phyloP scores from a whole-genome alignment of 2,797 vertebrate species.

The Gila robusta region DNA sequence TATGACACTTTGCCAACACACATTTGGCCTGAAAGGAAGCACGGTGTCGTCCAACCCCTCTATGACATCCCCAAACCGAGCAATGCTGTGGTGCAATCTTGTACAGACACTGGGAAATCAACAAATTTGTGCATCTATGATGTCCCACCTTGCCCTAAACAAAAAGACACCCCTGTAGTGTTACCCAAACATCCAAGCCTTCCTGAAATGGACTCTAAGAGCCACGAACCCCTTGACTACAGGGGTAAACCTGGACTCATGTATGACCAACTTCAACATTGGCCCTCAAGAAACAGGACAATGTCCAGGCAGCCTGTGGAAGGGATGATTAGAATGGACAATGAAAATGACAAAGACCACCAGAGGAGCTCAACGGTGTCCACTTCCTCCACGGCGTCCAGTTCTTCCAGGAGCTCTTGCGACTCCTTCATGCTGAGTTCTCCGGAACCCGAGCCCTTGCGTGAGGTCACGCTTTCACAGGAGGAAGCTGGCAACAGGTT shows the following conservation, averaged over 20 bases:
- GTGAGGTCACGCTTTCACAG: constrained; percentile 81
- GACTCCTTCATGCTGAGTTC: constrained; percentile 62
- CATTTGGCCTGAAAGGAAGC: constrained; percentile 18
- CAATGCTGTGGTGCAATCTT: constrained; percentile 9
- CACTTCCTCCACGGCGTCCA: constrained; percentile 82
- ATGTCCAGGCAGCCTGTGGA: constrained; percentile 55
- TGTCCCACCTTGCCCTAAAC: constrained; percentile 57
- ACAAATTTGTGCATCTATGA: constrained; percentile 58
- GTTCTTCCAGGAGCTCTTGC: constrained; percentile 71
- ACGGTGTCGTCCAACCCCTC: constrained; percentile 35
- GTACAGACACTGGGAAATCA: constrained; percentile 47
- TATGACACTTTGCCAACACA: constrained; percentile 68
- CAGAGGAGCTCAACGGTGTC: constrained; percentile 83
- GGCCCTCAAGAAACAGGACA: constrained; percentile 66
- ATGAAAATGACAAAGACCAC: constrained; percentile 68
- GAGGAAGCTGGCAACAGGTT: constrained; percentile 81
- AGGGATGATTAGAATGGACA: neutral
- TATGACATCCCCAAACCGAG: constrained; percentile 77
- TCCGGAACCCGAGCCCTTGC: constrained; percentile 73
- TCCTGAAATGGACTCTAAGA: constrained; percentile 34
- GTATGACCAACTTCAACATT: constrained; percentile 62
- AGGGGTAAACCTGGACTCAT: constrained; percentile 62
- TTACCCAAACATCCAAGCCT: constrained; percentile 52
- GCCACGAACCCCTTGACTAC: constrained; percentile 71
- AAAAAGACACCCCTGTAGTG: constrained; percentile 58